Evolutionary conservation across 2,888 invertebrate species (phyloP).

Genomic region (Flexamia atlantica): DNA sequence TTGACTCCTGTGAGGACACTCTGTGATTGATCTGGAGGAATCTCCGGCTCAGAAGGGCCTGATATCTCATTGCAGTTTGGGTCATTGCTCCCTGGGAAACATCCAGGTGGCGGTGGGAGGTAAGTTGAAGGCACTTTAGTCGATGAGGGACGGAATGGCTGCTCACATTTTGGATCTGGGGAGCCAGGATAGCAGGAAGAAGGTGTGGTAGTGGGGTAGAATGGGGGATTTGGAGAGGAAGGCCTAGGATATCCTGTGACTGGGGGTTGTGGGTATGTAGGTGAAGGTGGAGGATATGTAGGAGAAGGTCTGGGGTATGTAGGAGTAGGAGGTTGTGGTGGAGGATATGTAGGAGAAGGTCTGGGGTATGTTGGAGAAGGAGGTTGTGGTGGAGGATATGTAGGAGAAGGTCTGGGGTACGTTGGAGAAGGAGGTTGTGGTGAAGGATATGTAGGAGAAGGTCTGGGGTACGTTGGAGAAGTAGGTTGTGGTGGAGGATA

Average conservation of each 20-base stretch:
- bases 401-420: conserved; percentile 16
- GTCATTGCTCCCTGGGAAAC: conserved; percentile 74
- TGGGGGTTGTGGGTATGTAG: conserved; percentile 65
- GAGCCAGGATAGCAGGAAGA: conserved; percentile 73
- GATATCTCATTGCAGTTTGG: conserved; percentile 72
- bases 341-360: conserved; percentile 63
- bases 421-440: conserved; percentile 70
- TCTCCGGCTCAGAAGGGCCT: conserved; percentile 11
- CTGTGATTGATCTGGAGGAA: conserved; percentile 51
- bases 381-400: neutral
- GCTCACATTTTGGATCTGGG: conserved; percentile 74
- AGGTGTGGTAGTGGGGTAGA: conserved; percentile 68
- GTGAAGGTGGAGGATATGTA: conserved; percentile 48
- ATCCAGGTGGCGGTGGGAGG: conserved; percentile 72
- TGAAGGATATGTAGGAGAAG: conserved; percentile 59
- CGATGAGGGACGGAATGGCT: conserved; percentile 62
- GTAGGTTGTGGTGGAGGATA: conserved; percentile 64
- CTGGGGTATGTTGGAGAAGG: neutral
- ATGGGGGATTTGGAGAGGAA: conserved; percentile 59
- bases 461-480: conserved; percentile 70
- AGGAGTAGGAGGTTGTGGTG: conserved; percentile 59
- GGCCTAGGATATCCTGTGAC: conserved; percentile 70
- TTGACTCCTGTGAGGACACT: conserved; percentile 60
- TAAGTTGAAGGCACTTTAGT: conserved; percentile 71
- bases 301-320: conserved; percentile 47